Conservation (phyloP, 2,797 vertebrate species). For the Vultur gryphus region DNA sequence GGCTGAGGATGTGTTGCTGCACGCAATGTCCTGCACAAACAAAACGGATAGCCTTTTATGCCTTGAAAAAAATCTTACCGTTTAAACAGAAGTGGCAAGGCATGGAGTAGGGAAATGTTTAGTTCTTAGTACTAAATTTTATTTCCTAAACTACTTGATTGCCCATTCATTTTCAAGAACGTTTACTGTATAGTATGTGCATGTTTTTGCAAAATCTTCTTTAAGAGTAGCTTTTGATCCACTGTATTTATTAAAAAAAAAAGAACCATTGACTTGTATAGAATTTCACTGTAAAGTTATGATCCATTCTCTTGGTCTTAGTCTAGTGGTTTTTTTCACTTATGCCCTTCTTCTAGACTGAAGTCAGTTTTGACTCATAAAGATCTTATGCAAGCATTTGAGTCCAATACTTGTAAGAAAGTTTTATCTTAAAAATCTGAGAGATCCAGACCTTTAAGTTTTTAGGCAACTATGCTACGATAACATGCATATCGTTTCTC, state of each 20-base stretch:
- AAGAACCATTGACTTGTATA: not conserved
- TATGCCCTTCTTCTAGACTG: not conserved
- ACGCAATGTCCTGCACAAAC: fast-evolving
- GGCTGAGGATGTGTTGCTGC: not conserved
- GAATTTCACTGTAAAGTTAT: not conserved
- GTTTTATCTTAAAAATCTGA: not conserved
- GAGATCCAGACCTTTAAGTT: not conserved
- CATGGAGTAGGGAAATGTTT: not conserved
- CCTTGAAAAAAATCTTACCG: not conserved
- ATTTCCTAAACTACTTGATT: not conserved
- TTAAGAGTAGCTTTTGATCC: not conserved
- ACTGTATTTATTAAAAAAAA: not conserved
- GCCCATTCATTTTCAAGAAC: not conserved
- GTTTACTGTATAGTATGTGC: not conserved
- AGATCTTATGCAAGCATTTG: not conserved
- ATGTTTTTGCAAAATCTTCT: not conserved
- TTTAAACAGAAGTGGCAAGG: not conserved
- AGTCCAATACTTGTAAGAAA: not conserved
- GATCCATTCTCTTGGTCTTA: not conserved
- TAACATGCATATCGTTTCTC: fast-evolving
- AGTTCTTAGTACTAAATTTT: fast-evolving
- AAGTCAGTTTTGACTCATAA: not conserved
- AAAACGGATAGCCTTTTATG: not conserved
- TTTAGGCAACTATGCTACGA: not conserved
- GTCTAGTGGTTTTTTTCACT: not conserved